phyloP scores from a whole-genome alignment of 2,113 vertebrate species.

The Alectura lathami region DNA sequence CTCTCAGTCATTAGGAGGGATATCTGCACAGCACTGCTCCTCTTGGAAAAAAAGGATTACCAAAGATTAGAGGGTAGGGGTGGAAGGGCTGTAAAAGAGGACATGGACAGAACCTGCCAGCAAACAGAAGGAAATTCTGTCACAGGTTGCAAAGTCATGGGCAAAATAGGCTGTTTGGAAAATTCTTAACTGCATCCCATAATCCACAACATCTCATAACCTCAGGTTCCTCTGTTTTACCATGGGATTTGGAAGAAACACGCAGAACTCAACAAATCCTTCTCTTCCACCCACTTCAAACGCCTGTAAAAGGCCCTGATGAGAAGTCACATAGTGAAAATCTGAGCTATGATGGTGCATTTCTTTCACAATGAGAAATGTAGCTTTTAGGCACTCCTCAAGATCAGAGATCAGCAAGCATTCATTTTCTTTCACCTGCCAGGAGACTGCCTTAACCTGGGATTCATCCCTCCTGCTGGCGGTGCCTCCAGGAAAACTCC shows the following conservation, averaged over 20 bases:
- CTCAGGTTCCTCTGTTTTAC: not conserved
- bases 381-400: not conserved
- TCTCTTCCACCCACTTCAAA: slow-evolving; percentile 35
- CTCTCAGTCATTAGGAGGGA: not conserved
- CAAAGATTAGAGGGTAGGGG: not conserved
- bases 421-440: not conserved
- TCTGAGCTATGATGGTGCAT: not conserved
- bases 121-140: not conserved
- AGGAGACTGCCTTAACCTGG: not conserved
- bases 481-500: not conserved
- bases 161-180: not conserved
- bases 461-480: not conserved
- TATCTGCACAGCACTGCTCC: not conserved
- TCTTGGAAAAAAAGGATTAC: not conserved
- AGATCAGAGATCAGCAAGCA: not conserved
- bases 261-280: not conserved
- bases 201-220: not conserved
- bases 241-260: not conserved
- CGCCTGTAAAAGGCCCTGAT: not conserved
- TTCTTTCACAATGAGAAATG: not conserved
- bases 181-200: not conserved
- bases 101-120: not conserved
- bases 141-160: not conserved
- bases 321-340: not conserved
- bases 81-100: not conserved